Evolutionary conservation across 2,113 vertebrate species (phyloP).

Genomic region (Nothocercus julius): DNA sequence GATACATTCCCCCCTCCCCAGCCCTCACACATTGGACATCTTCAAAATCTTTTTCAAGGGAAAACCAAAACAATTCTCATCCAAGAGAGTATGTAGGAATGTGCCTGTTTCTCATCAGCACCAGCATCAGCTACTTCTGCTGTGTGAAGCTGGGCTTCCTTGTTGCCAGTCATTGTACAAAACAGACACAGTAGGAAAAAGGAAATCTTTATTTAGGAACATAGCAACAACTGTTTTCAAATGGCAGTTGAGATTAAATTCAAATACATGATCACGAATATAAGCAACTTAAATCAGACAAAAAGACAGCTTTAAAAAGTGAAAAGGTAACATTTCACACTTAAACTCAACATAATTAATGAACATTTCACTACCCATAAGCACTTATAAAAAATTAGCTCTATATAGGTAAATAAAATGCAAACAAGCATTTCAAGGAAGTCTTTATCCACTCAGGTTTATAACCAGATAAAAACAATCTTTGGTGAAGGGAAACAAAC

Average conservation of each 20-base stretch:
- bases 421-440: neutral
- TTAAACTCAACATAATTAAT: neutral
- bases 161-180: neutral
- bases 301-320: neutral
- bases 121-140: neutral
- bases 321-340: neutral
- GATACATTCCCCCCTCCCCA: neutral
- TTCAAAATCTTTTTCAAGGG: neutral
- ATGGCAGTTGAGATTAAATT: neutral
- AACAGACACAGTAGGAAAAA: neutral
- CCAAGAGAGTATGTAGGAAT: neutral
- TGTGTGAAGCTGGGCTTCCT: neutral
- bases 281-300: neutral
- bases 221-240: neutral
- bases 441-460: neutral
- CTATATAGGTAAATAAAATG: neutral
- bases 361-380: neutral
- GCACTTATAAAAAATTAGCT: neutral
- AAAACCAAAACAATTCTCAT: neutral
- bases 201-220: constrained; percentile 10
- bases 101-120: neutral
- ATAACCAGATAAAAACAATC: neutral
- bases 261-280: neutral
- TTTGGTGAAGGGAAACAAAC: neutral
- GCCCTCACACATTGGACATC: neutral